Evolutionary conservation across 2,113 vertebrate genomes (phyloP), one percentile per base, ranked within the genome.

Genomic region (Brachyhypopomus occidentalis): DNA sequence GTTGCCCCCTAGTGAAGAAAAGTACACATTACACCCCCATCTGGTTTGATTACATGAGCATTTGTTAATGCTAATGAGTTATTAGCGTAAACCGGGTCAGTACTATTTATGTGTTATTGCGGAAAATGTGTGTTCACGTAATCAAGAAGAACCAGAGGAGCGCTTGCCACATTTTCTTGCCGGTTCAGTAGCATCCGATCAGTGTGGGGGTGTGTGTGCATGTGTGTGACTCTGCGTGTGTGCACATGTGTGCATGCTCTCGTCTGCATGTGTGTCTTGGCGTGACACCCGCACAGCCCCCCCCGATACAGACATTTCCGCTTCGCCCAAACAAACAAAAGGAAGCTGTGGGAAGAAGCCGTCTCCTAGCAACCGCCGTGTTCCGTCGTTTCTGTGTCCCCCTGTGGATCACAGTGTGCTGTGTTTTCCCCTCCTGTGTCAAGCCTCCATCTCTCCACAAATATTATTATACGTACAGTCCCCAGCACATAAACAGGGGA

Each of bases 311-410:
- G 77, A 84, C 79, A 52, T 82, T 82, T 87, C 81, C 85, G 73
- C 63, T 73, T 84, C 75, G 67, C 77, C 55, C 80, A 80, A 84
- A 87, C 79, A 87, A 88, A 88, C 79, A 88, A 85, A 80, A 79
- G 69, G 70, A 73, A 82, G 66, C 64, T 63, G 30, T 83, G 77
- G 22, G 77, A 56, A 80, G 66, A 85, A 41, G 48, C 71, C 8
- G 86, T 87, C 75, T 83, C 87, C 75, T 85, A 87, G 88, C 88
- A 87, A 89, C 86, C 67, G 14, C 56, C 69, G 30, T 64, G 62
- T 73, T 84, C 83, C 62, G 20, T 78, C 64, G 82, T 69, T 80
- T 48, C 74, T 62, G 56, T 78, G 48, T 73, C 76, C 83, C 82
- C 77, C 52, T 30, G 20, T 48, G 72, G 56, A 70, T 67, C 66